phyloP scores from a whole-genome alignment of 2,888 invertebrate species.

The Netelia melanura region DNA sequence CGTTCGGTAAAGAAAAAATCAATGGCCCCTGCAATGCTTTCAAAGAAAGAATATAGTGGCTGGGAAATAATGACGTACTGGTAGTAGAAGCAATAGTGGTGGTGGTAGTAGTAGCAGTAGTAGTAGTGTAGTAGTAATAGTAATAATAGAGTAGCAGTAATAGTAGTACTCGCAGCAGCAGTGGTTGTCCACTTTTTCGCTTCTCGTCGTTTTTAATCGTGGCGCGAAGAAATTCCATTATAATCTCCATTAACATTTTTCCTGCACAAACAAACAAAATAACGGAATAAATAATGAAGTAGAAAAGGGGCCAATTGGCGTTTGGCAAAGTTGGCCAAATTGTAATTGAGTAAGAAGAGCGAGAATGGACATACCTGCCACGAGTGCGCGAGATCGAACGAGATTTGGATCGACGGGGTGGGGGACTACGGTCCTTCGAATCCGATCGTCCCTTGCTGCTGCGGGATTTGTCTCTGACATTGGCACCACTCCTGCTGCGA shows the following conservation, averaged over 20 bases:
- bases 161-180: conserved; percentile 18
- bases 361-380: conserved; percentile 78
- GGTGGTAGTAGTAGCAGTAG: background rate
- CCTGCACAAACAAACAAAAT: conserved; percentile 54
- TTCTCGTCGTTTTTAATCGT: conserved; percentile 55
- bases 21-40: conserved; percentile 31
- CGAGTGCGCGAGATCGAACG: conserved; percentile 81
- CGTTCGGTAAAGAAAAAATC: conserved; percentile 44
- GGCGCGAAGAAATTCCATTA: conserved; percentile 66
- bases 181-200: conserved; percentile 10
- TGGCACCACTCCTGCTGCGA: conserved; percentile 81
- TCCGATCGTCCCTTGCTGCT: conserved; percentile 80
- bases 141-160: conserved; percentile 9
- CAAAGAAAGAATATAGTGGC: conserved; percentile 55
- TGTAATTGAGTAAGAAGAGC: too few relatives aligned
- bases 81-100: conserved; percentile 24
- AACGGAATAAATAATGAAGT: background rate
- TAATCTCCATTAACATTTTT: conserved; percentile 70
- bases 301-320: too few relatives aligned
- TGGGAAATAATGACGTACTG: conserved; percentile 48
- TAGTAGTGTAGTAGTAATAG: conserved; percentile 1
- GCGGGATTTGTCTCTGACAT: conserved; percentile 77
- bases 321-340: background rate
- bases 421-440: conserved; percentile 80
- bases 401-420: conserved; percentile 79